These are phyloP conservation scores for Hesperophylax magnus DNA, from an alignment of 1,140 invertebrate genomes.

Conservation along the genomic window DNA sequence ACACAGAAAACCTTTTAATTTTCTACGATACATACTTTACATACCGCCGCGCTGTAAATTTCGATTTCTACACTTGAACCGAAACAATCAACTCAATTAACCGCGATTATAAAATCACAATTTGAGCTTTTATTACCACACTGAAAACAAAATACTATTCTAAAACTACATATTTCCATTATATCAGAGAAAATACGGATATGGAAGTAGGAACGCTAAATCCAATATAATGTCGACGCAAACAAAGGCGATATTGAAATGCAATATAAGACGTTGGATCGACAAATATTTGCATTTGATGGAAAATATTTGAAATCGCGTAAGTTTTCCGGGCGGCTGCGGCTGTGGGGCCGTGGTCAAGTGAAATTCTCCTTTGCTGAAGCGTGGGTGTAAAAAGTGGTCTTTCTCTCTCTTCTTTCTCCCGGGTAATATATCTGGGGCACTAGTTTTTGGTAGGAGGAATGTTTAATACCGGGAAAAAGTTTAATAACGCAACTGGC, in stretches of 20 bases:
- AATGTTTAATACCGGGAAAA: constrained; percentile 59
- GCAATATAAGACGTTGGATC: constrained; percentile 44
- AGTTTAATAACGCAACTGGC: constrained; percentile 55
- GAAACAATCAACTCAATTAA: too few species aligned
- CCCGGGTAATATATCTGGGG: constrained; percentile 8
- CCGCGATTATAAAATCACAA: too few species aligned
- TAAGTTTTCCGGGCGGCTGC: constrained; percentile 23
- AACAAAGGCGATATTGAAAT: constrained; percentile 42
- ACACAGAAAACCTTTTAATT: too few species aligned
- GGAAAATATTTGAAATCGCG: constrained; percentile 43
- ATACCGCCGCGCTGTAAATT: too few species aligned
- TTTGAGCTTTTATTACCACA: too few species aligned
- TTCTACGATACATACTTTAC: too few species aligned
- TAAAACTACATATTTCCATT: too few species aligned
- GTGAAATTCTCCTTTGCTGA: background rate
- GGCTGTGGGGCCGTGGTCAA: background rate
- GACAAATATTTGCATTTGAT: constrained; percentile 50
- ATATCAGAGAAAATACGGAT: too few species aligned
- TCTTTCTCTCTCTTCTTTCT: constrained; percentile 3
- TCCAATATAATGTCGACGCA: constrained; percentile 36
- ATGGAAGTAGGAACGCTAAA: background rate
- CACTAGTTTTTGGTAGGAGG: constrained; percentile 55
- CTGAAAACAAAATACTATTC: too few species aligned
- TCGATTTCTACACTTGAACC: too few species aligned
- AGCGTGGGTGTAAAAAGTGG: constrained; percentile 21